phyloP scores from a whole-genome alignment of 1,140 invertebrate genomes.

The Bicyclus anynana region DNA sequence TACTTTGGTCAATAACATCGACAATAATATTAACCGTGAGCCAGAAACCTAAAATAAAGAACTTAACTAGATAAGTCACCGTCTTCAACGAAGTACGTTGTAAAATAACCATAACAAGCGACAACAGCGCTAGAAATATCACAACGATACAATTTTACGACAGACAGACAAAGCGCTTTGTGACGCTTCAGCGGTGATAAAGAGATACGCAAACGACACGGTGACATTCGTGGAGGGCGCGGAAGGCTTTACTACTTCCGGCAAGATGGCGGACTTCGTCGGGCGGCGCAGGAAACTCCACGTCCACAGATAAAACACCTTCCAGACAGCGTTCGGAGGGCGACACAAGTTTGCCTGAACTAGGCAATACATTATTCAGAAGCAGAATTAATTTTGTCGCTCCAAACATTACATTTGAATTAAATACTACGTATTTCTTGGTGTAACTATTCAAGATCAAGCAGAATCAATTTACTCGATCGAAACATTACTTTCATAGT shows the following conservation, averaged over 20 bases:
- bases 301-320: slow-evolving; percentile 47
- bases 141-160: slow-evolving; percentile 35
- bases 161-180: slow-evolving; percentile 23
- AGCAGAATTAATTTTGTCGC: no score
- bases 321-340: slow-evolving; percentile 17
- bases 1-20: no score
- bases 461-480: no score
- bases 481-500: no score
- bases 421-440: no score
- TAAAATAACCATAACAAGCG: not conserved
- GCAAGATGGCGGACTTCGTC: slow-evolving; percentile 61
- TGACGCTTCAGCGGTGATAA: slow-evolving; percentile 25
- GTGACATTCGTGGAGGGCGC: slow-evolving; percentile 37
- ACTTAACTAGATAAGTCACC: no score
- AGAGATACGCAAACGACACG: slow-evolving; percentile 36
- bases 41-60: no score
- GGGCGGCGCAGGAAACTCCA: slow-evolving; percentile 54
- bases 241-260: slow-evolving; percentile 74
- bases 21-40: no score
- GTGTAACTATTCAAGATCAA: no score
- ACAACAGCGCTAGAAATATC: slow-evolving; percentile 11
- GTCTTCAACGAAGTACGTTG: not conserved
- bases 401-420: no score
- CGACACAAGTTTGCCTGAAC: not conserved
- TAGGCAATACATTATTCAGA: no score